A percentile compares a stretch with the other conserved stretches of the same genome.
Conservation (phyloP, 1,140 invertebrate genomes). For the Eumaeus atala region DNA sequence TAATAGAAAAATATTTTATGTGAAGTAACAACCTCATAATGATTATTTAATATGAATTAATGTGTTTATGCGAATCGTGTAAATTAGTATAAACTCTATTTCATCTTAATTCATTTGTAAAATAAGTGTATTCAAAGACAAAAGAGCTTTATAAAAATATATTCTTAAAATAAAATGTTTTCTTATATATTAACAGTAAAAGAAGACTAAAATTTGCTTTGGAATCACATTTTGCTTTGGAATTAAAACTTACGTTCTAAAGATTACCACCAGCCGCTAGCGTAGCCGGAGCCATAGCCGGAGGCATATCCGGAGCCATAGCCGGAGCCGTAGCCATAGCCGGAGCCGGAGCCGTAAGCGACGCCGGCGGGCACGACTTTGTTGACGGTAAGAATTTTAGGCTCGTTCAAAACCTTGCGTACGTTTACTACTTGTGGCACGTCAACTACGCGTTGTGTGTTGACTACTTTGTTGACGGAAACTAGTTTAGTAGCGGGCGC, state of each 20-base stretch:
- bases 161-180: slow-evolving; percentile 15
- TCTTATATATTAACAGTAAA: slow-evolving; percentile 9
- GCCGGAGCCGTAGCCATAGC: slow-evolving; percentile 24
- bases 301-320: slow-evolving; percentile 29
- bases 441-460: slow-evolving; percentile 34
- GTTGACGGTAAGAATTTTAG: slow-evolving; percentile 45
- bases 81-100: too few species aligned
- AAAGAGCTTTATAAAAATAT: neutral
- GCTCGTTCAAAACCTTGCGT: slow-evolving; percentile 40
- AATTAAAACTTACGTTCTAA: slow-evolving; percentile 11
- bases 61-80: too few species aligned
- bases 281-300: slow-evolving; percentile 25
- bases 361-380: slow-evolving; percentile 34
- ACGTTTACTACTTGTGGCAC: slow-evolving; percentile 42
- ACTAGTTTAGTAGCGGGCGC: slow-evolving; percentile 31
- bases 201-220: slow-evolving; percentile 8
- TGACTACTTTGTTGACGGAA: slow-evolving; percentile 38
- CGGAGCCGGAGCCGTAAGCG: slow-evolving; percentile 5
- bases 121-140: too few species aligned
- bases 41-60: too few species aligned
- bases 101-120: too few species aligned
- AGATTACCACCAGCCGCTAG: slow-evolving; percentile 38
- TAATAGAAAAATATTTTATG: too few species aligned
- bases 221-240: slow-evolving; percentile 24
- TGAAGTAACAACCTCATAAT: too few species aligned